Evolutionary conservation across 2,113 vertebrate genomes (phyloP), one percentile per base, ranked within the genome.

Genomic region (Telmatochromis sp.): DNA sequence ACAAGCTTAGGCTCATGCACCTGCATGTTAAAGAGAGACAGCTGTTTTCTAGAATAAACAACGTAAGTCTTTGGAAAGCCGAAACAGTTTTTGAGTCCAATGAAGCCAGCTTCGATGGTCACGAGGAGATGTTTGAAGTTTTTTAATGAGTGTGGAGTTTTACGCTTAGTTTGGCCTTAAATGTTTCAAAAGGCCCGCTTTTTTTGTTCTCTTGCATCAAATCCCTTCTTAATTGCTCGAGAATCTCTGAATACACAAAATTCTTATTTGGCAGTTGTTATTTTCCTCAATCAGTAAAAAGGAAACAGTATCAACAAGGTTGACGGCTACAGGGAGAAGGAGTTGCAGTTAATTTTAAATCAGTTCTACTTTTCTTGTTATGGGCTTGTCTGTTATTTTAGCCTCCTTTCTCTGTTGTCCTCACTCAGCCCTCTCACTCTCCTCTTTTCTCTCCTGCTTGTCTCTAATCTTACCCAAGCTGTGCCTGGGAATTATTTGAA

Each of bases 401-500:
- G 51, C 82, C 65, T 40, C 89, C 9, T 31, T 7, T 87, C 82
- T 26, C 5, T 71, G 26, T 31, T 86, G 87, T 65, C 86, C 79
- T 63, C 89, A n/a, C 35, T 47, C 81, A 9, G 10, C 54, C 53
- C 84, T 71, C 81, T 90, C 87, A 88, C 93, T n/a, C 86, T 91
- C 80, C 73, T 21, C 45, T 89, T 82, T 83, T 89, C 60, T 89
- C 87, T 89, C 84, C 8, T 45, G 2, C 26, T 90, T 42, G 86
- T 88, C 80, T 91, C 82, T 89, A 87, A 94, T 93, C 91, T 93
- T 58, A 87, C 81, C 82, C 88, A 87, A 90, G 87, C 84, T 82
- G 26, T 55, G 23, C 89, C 89, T 91, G 89, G 89, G 90, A 92
- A 90, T 93, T 91, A 94, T 96, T 97, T 96, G 94, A 96, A 96